Evolutionary conservation across 1,140 invertebrate species (phyloP), one percentile per base, ranked within the genome.

Genomic region (Venustaconcha ellipsiformis): DNA sequence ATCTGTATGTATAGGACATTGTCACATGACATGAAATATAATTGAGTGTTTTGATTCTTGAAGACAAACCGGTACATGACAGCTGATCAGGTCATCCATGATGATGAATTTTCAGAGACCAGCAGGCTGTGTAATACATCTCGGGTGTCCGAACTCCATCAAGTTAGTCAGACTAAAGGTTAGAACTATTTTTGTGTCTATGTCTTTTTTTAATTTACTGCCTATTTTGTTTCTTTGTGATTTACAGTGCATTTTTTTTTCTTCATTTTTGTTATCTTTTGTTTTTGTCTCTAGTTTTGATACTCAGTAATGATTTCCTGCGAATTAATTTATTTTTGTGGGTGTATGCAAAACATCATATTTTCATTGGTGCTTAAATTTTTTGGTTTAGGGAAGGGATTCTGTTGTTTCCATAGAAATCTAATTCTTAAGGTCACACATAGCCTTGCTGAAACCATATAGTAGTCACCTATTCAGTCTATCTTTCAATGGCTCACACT

Each of bases 91-190:
- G 82, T 87, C 26, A 63, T 88, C 13, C 23, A 63, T n/a, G 87
- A 88, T 81, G 81, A 83, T 12, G 80, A 87, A 17, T 88, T 71
- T 66, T 80, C 85, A 78, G 87, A 88, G 75, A 83, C 82, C 70
- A 62, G 62, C 6, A 79, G 81, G 65, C 74, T 88, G 18, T 67
- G 72, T 14, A 63, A 57, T 56, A 83, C 83, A 68, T 65, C 68
- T 17, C 79, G 79, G 23, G 26, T 79, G 11, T 74, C 74, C 14
- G 74, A 84, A 15, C 70, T 88, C 17, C 15, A 78, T 26, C 72
- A 78, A 26, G 81, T 88, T 6, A 30, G 84, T 56, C 84, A 88
- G 70, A 67, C 81, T 17, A 87, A 85, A 87, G 84, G 86, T 87
- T 66, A 67, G 26, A n/a, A 15, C 37, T 56, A 2, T 26, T 67